These are phyloP conservation scores for Tinea trinotella DNA, from an alignment of 2,888 invertebrate species.

Conservation along the genomic window DNA sequence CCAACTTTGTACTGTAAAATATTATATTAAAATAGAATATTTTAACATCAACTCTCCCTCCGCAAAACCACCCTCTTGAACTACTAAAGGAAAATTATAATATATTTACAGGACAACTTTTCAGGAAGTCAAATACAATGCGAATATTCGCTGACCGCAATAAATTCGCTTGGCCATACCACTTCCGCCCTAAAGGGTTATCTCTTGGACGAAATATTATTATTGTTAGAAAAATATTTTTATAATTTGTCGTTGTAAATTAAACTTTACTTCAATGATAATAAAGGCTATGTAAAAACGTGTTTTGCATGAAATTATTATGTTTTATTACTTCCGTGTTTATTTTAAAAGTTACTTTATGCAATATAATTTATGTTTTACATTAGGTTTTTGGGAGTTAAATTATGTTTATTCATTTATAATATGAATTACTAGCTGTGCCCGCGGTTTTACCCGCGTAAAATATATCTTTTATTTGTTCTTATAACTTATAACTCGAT, in stretches of 20 bases:
- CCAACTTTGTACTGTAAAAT: no score
- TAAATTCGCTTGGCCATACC: constrained; percentile 2
- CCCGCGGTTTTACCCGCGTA: no score
- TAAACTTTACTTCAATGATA: no score
- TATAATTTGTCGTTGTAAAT: not conserved
- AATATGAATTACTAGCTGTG: no score
- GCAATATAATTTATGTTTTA: no score
- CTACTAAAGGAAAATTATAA: not conserved
- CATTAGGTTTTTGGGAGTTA: no score
- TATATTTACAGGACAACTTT: not conserved
- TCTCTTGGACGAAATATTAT: not conserved
- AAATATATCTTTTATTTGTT: no score
- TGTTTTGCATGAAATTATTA: not conserved
- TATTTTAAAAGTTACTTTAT: not conserved
- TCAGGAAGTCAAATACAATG: constrained; percentile 1
- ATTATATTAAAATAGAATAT: no score
- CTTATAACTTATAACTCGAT: no score
- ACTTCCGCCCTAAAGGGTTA: constrained; percentile 1
- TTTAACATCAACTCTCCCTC: no score
- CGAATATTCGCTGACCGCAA: not conserved
- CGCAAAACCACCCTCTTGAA: no score
- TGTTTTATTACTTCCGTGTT: not conserved
- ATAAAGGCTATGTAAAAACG: not conserved
- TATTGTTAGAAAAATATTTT: not conserved
- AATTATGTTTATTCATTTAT: no score